Evolutionary conservation across 2,113 vertebrate species (phyloP).

Genomic region (Rhineura floridana): DNA sequence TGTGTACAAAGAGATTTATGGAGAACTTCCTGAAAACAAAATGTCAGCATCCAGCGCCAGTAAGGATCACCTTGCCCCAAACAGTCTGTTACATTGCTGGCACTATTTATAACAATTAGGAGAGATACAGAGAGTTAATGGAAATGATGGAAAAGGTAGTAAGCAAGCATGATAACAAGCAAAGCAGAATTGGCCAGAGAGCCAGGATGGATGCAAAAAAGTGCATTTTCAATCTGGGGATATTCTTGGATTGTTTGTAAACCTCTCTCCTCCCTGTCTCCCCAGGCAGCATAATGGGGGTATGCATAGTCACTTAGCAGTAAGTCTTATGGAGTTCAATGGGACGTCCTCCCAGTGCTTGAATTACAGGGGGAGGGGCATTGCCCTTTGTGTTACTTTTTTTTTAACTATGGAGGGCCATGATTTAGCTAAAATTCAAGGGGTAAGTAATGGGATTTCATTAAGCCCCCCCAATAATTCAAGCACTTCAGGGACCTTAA

Average conservation of each 20-base stretch:
- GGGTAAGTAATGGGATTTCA: no score
- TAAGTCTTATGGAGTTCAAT: neutral
- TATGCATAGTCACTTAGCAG: neutral
- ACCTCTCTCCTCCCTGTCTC: neutral
- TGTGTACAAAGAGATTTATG: neutral
- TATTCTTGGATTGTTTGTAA: neutral
- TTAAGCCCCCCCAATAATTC: neutral
- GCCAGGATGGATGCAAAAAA: neutral
- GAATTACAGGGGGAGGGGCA: neutral
- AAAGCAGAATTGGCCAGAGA: neutral
- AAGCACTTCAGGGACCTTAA: neutral
- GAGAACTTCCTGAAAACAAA: neutral
- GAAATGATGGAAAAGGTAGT: neutral
- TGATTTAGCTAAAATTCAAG: neutral
- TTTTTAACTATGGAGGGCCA: neutral
- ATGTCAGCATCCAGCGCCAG: neutral
- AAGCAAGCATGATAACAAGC: neutral
- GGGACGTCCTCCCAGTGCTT: neutral
- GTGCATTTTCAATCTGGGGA: rapidly evolving
- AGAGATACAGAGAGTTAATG: neutral
- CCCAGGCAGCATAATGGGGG: neutral
- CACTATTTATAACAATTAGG: neutral
- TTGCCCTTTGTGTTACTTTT: neutral
- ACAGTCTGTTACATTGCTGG: neutral
- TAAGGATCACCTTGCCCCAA: neutral